Evolutionary conservation across 2,113 vertebrate genomes (phyloP), one percentile per base, ranked within the genome.

Genomic region (Myodes glareolus): DNA sequence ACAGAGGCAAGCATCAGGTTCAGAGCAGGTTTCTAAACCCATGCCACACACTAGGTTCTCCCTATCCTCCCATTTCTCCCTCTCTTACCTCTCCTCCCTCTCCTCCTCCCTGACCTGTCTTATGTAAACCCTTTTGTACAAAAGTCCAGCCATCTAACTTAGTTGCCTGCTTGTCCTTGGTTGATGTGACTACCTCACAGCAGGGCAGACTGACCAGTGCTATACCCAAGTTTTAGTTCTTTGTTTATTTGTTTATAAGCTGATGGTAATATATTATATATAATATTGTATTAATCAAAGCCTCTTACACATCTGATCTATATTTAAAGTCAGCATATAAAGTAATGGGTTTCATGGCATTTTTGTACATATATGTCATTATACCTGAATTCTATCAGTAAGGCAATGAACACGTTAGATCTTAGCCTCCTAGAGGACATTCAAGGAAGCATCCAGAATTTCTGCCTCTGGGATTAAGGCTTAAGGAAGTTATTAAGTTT

Each of bases 401-500:
- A 94, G 31, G 4, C 25, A 90, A 73, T 36, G 89, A 78, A 90
- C 36, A 55, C 4, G 29, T n/a, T 82, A 77, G 29, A 19, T 63
- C 87, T 84, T 39, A 31, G 42, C 42, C 36, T 90, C 4, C 29
- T 90, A 73, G 21, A 78, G 61, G 29, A 72, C 33, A 67, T 63
- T 25, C n/a, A 68, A 67, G 16, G 61, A 61, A 75, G 39, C 61
- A 63, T 91, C 61, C 61, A 91, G 68, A 42, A 96, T 95, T 94
- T 91, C 81, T 92, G 89, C 68, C 58, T 89, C 67, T 70, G 25
- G 58, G 5, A 33, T 92, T 96, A 70, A 92, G 50, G 13, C 93
- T 94, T 94, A 73, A 88, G 88, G 77, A 92, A 94, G 65, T 78
- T 85, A 88, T 47, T 92, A 77, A 78, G 27, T 94, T 96, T 75